Evolutionary conservation across 1,140 invertebrate genomes (phyloP), one percentile per base, ranked within the genome.

Genomic region (Subanguina moxae): DNA sequence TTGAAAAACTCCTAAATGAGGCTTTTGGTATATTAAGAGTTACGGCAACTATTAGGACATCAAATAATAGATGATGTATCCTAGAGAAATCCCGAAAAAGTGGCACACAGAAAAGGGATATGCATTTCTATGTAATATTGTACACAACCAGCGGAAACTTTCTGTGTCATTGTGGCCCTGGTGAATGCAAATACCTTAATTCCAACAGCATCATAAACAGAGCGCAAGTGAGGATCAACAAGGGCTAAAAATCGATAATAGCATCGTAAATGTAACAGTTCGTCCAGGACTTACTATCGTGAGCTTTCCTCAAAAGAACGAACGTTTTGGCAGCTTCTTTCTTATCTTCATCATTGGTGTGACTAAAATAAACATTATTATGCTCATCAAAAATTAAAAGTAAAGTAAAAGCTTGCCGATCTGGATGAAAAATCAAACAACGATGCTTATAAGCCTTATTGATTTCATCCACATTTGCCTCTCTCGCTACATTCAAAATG

Each of bases 381-480:
- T 7, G 17, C 17, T 52, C 15, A 7, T 7, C 48, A 21, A 52
- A 7, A 52, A 52, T 5, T 52, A 3, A 21, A 52, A 8, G n/a
- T 21, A 52, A 7, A 7, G n/a, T n/a, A 52, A 52, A 8, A 52
- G 17, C 48, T 52, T 7, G 17, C 32, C 48, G 62, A 46, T 81
- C 79, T 11, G 79, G 79, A 70, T 81, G 79, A 48, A 82, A 81
- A 48, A 80, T 64, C 11, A 78, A 72, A 59, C 79, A 80, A 67
- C 76, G 58, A 13, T 68, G 64, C 48, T 80, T 76, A 59, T 80
- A 81, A 1, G 79, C 78, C 43, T 76, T 76, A 42, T 74, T 72
- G 28, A 81, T 81, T 3, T 81, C 79, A 19, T 82, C 74, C 23
- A 64, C 45, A 19, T 80, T 72, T 0, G 80, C 80, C 57, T 79